These are phyloP conservation scores for Nomada lathburiana DNA, from an alignment of 2,888 invertebrate genomes.

Conservation along the genomic window DNA sequence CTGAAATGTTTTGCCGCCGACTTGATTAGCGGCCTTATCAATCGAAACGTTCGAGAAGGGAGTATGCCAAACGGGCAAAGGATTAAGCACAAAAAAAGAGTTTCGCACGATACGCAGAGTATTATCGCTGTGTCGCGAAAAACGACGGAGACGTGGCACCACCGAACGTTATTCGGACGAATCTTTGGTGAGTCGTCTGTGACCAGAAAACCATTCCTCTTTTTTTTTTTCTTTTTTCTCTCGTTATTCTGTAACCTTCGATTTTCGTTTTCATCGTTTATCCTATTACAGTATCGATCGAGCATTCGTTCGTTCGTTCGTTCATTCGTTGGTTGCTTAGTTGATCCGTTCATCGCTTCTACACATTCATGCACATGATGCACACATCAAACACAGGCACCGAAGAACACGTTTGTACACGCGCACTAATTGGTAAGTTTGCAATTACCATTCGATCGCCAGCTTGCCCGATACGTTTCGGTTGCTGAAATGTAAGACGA, in stretches of 20 bases:
- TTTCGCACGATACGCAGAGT: neutral
- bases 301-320: neutral
- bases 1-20: neutral
- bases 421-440: neutral
- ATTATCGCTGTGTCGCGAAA: neutral
- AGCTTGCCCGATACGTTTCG: too few relatives aligned
- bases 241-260: neutral
- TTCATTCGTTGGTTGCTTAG: neutral
- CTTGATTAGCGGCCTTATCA: neutral
- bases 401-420: neutral
- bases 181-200: constrained; percentile 73
- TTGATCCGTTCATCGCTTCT: neutral
- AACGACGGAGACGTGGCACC: constrained; percentile 31
- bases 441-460: neutral
- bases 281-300: neutral
- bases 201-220: constrained; percentile 37
- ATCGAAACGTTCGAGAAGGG: constrained; percentile 5
- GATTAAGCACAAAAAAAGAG: constrained; percentile 2
- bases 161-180: constrained; percentile 69
- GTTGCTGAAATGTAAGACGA: neutral
- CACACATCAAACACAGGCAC: too few relatives aligned
- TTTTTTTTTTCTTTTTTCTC: constrained; percentile 4
- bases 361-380: neutral
- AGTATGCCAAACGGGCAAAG: neutral
- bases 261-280: neutral